Evolutionary conservation across 2,113 vertebrate genomes (phyloP), one percentile per base, ranked within the genome.

Genomic region (Leucopsar rothschildi): DNA sequence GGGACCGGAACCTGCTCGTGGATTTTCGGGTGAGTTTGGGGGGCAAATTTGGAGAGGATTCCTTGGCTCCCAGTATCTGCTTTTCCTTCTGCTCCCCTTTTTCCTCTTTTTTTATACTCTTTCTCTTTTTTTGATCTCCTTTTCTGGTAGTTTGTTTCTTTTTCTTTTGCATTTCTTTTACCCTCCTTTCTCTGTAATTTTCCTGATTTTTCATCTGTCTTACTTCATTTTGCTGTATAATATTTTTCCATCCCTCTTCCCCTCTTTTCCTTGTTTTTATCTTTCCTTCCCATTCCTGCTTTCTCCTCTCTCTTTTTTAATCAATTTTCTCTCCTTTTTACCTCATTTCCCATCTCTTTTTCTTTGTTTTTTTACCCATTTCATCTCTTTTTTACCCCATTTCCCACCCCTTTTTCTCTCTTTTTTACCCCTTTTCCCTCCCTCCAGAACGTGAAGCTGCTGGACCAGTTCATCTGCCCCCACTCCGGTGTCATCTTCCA

Each of bases 181-280:
- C 3, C 0, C 3, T 2, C 3, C 4, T 39, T 52, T 21, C 9
- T 21, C 16, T 39, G 4, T 6, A 50, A 15, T 20, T 28, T 19
- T 12, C 5, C 3, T 15, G 1, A 21, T 21, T 70, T 29, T 50
- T 1, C 9, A 35, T 28, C 2, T 40, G 31, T 31, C 4, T 31
- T 17, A 13, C 1, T 5, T 7, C 1, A 7, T 35, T 53, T 31
- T 18, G 5, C 16, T 19, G 5, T 2, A 5, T 19, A 20, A 19
- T 10, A 18, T 3, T 47, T 18, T 14, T 52, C 5, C 1, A 10
- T 31, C 7, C 0, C 1, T 31, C 7, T 4, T 18, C 3, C 3
- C 0, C 4, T 39, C 3, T 39, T 39, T 11, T 17, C 20, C 4
- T 25, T 45, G 11, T 49, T 49, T 24, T 5, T 45, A 33, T 11